A percentile compares a stretch with the other conserved stretches of the same genome.
These are phyloP conservation scores for Megaceryle alcyon DNA, from an alignment of 2,797 vertebrate species.

Conservation along the genomic window DNA sequence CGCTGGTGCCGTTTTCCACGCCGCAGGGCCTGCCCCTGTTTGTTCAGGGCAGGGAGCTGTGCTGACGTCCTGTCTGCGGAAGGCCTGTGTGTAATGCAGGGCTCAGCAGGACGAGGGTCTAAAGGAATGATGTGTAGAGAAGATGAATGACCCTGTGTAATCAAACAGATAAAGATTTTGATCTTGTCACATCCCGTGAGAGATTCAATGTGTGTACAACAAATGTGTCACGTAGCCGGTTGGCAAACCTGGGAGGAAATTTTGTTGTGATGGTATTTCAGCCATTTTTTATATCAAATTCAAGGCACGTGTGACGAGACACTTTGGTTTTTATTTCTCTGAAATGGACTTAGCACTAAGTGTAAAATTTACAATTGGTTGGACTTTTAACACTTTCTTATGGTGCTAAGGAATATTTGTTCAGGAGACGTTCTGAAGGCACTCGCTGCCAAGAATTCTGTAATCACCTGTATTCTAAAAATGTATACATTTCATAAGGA, in stretches of 20 bases:
- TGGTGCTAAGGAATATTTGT: not conserved
- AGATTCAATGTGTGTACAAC: not conserved
- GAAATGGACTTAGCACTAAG: not conserved
- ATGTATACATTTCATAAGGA: not conserved
- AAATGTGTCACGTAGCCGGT: not conserved
- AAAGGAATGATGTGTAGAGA: not conserved
- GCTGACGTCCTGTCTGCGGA: conserved; percentile 17
- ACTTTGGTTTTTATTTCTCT: not conserved
- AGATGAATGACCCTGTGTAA: not conserved
- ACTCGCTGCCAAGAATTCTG: not conserved
- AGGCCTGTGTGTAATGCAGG: not conserved
- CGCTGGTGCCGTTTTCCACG: not conserved
- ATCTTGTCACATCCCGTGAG: not conserved
- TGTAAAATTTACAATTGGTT: not conserved
- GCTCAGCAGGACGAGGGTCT: not conserved
- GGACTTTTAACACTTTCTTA: not conserved
- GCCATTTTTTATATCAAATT: not conserved
- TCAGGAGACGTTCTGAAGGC: not conserved
- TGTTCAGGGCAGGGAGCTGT: not conserved
- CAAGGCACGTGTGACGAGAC: not conserved
- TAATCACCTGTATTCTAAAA: not conserved
- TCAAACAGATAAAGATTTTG: not conserved
- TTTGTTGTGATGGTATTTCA: not conserved
- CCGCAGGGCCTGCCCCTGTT: not conserved
- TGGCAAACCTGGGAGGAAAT: not conserved